Conservation (phyloP, 2,797 vertebrate species). For the Antennarius maculatus region DNA sequence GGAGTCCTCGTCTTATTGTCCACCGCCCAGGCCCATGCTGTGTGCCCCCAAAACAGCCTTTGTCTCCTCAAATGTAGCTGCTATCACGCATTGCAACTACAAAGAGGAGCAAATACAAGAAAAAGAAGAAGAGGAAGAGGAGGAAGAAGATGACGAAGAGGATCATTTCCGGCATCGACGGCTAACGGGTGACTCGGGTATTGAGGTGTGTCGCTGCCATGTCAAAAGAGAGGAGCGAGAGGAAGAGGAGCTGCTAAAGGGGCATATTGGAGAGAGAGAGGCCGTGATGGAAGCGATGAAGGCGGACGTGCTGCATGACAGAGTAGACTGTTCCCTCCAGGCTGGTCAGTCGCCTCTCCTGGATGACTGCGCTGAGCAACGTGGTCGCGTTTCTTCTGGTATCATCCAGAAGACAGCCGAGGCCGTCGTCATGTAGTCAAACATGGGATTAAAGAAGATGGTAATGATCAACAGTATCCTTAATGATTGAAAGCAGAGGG, state of each 20-base stretch:
- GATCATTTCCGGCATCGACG: conserved; percentile 84
- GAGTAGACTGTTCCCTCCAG: conserved; percentile 61
- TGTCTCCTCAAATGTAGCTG: conserved; percentile 72
- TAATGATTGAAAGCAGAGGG: conserved; percentile 16
- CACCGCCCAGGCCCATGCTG: conserved; percentile 9
- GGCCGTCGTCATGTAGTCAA: conserved; percentile 66
- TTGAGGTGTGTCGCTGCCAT: conserved; percentile 87
- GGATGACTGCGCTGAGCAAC: conserved; percentile 35
- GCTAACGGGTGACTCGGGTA: conserved; percentile 91
- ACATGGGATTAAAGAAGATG: conserved; percentile 11
- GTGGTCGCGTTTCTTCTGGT: conserved; percentile 19
- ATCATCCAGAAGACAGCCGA: conserved; percentile 50
- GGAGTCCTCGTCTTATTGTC: conserved; percentile 11
- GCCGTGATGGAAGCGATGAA: conserved; percentile 29
- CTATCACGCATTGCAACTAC: conserved; percentile 52
- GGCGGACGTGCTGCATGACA: conserved; percentile 63
- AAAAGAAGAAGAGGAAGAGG: conserved; percentile 67
- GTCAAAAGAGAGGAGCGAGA: conserved; percentile 79
- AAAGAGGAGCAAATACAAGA: conserved; percentile 52
- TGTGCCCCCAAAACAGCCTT: conserved; percentile 63
- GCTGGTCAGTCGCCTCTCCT: conserved; percentile 30
- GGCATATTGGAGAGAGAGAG: conserved; percentile 37
- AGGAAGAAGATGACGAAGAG: conserved; percentile 65
- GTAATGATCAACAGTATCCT: conserved; percentile 14
- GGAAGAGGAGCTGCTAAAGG: conserved; percentile 63